These are phyloP conservation scores for Archilochus colubris DNA, from an alignment of 2,113 vertebrate genomes.

Conservation along the genomic window DNA sequence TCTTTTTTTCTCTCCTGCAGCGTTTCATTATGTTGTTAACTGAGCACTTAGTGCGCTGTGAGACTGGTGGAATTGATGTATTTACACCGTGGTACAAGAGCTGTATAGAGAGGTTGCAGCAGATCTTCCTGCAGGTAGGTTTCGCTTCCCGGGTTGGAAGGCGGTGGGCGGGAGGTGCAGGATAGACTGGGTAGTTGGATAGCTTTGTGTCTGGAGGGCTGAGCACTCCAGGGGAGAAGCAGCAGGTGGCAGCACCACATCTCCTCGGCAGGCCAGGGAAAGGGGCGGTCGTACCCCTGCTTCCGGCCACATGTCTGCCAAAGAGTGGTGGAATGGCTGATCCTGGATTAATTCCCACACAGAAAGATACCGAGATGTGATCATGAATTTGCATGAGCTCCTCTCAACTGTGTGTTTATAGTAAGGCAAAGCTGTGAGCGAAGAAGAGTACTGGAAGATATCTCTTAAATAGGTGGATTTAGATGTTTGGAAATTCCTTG, in stretches of 20 bases:
- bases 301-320: background rate
- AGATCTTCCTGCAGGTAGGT: conserved; percentile 94
- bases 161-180: rapidly evolving
- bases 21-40: conserved; percentile 98
- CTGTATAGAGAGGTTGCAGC: conserved; percentile 94
- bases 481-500: background rate
- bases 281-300: rapidly evolving
- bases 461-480: background rate
- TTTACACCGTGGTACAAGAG: conserved; percentile 96
- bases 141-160: rapidly evolving
- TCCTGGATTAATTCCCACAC: background rate
- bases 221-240: rapidly evolving
- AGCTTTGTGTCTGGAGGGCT: background rate
- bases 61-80: conserved; percentile 91
- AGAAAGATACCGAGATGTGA: background rate
- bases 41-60: conserved; percentile 94
- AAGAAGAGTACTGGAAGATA: background rate
- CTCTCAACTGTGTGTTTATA: background rate
- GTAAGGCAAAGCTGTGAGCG: background rate
- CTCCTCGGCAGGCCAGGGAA: background rate
- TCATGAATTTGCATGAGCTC: background rate
- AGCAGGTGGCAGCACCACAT: conserved; percentile 20
- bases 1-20: conserved; percentile 67
- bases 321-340: background rate
- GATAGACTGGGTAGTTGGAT: too few relatives aligned